These are phyloP conservation scores for Acromyrmex heyeri DNA, from an alignment of 1,140 invertebrate genomes.

Conservation along the genomic window DNA sequence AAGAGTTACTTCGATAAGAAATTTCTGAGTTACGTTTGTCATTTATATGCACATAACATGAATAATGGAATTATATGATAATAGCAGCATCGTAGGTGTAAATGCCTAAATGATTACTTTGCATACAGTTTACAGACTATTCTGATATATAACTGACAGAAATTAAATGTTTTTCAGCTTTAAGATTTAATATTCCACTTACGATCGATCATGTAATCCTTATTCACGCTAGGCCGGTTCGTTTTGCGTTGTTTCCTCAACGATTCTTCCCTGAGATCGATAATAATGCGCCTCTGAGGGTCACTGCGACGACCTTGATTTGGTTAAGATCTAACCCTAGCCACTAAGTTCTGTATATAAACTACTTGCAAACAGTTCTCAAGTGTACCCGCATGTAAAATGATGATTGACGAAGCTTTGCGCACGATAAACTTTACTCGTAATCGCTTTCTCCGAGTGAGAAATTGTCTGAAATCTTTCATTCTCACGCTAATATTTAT, in stretches of 20 bases:
- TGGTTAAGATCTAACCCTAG: conserved; percentile 15
- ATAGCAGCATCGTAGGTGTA: not conserved
- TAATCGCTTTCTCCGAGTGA: conserved; percentile 1
- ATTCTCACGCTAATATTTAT: not conserved
- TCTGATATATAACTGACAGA: not conserved
- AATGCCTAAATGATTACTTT: conserved; percentile 26
- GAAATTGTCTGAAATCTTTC: not conserved
- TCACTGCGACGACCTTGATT: conserved; percentile 40
- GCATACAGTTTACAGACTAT: not conserved
- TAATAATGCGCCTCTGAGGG: not conserved
- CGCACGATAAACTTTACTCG: not conserved
- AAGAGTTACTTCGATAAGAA: not conserved
- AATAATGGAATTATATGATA: conserved; percentile 30
- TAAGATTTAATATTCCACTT: conserved; percentile 29
- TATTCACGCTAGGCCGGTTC: not conserved
- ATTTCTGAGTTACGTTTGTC: not conserved
- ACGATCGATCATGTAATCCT: conserved; percentile 42
- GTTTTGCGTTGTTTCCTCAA: not conserved
- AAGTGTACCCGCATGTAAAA: not conserved
- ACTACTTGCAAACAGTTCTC: conserved; percentile 3
- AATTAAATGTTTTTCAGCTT: conserved; percentile 13
- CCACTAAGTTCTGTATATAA: conserved; percentile 20
- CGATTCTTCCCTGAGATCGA: conserved; percentile 32
- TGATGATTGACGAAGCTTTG: conserved; percentile 10
- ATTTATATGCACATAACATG: not conserved